Evolutionary conservation across 2,888 invertebrate genomes (phyloP), one percentile per base, ranked within the genome.

Genomic region (Andrena bicolor): DNA sequence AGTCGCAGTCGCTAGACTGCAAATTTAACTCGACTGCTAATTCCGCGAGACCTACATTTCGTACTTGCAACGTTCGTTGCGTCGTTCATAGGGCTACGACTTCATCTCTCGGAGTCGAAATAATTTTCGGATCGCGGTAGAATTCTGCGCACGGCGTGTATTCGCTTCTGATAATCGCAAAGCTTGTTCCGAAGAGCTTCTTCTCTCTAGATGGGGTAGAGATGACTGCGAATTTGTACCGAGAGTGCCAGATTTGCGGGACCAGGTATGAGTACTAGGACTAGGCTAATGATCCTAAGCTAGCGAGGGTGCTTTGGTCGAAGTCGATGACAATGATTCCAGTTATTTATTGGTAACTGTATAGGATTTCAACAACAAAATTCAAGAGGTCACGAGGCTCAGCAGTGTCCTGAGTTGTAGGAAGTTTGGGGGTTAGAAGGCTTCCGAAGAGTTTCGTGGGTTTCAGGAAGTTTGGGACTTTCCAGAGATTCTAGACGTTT

Each of bases 11-110:
- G 41, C 66, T 68, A 26, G 58, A 80, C 78, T 78, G 71, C 53
- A 70, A 74, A 64, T 66, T 70, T 70, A 32, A 49, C 35, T 60
- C 41, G 16, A 65, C 53, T 70, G 69, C 74, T 71, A 81, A 79
- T 80, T 80, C 60, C n/a, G 30, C n/a, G 56, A 53, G 80, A 66
- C 75, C 75, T 53, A 80, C 49, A 75, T 80, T 70, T 80, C 48
- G n/a, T 30, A 56, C 53, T 75, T 71, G 41, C 58, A 56, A 66
- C 70, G 60, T 66, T 66, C 56, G 60, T 70, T 51, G 51, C 60
- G 30, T 75, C 35, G 35, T 20, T 32, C 48, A 32, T 20, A 3
- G 35, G 26, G 35, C 51, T 58, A 64, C 35, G 58, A 32, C 26
- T 56, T 68, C 20, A 23, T 53, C 53, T 23, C 41, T 48, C 6